phyloP scores from a whole-genome alignment of 2,888 invertebrate genomes.

The Protophormia terraenovae region DNA sequence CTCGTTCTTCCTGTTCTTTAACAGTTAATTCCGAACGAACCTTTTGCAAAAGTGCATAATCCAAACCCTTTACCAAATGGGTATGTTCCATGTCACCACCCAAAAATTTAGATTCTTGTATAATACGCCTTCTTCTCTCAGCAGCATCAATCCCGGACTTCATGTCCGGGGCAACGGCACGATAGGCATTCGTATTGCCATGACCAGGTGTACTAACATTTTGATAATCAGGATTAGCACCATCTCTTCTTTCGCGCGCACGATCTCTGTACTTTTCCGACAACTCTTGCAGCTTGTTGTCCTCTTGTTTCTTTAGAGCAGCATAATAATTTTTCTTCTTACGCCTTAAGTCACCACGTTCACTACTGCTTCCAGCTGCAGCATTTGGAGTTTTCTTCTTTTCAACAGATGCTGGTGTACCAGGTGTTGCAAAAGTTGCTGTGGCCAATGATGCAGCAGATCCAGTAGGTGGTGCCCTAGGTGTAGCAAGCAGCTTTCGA shows the following conservation, averaged over 20 bases:
- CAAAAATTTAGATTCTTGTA: conserved; percentile 99
- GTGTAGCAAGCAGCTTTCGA: conserved; percentile 96
- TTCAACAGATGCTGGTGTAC: conserved; percentile 69
- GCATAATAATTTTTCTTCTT: conserved; percentile 98
- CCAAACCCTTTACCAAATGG: conserved; percentile 98
- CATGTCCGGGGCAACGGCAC: conserved; percentile 97
- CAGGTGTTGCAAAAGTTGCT: conserved; percentile 71
- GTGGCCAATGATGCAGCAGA: conserved; percentile 72
- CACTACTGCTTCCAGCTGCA: conserved; percentile 81
- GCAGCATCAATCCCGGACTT: conserved; percentile 97
- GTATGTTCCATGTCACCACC: conserved; percentile 99
- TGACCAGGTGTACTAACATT: conserved; percentile 87
- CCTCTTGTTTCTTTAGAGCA: conserved; percentile 95
- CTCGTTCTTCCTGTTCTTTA: conserved; percentile 89
- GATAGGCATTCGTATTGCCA: conserved; percentile 80
- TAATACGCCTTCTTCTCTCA: conserved; percentile 95
- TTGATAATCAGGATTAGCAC: conserved; percentile 90
- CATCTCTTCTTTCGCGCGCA: conserved; percentile 94
- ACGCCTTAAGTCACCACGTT: conserved; percentile 91
- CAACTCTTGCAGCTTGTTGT: conserved; percentile 95
- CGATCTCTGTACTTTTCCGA: conserved; percentile 96
- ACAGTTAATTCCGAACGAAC: conserved; percentile 93
- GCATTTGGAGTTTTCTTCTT: conserved; percentile 74
- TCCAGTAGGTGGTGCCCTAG: conserved; percentile 86
- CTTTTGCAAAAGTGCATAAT: conserved; percentile 95